Evolutionary conservation across 2,888 invertebrate genomes (phyloP).

Genomic region (Antheraea yamamai): DNA sequence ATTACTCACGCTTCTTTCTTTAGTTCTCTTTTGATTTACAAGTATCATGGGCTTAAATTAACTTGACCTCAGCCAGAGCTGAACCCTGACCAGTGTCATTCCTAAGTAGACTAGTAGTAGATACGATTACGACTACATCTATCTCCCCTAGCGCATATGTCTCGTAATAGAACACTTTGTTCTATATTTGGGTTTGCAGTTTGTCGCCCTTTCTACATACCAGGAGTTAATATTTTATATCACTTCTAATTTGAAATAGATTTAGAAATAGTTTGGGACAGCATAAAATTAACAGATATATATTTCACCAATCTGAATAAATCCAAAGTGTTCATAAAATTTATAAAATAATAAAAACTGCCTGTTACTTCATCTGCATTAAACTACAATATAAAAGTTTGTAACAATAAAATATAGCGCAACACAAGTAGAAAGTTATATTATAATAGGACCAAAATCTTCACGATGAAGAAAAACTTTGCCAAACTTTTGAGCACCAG

Average conservation of each 20-base stretch:
- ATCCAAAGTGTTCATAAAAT: too few relatives aligned
- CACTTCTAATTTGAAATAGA: neutral
- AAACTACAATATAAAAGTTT: too few relatives aligned
- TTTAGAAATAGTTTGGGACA: neutral
- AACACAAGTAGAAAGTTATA: too few relatives aligned
- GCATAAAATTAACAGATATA: neutral
- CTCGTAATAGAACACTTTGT: conserved; percentile 9
- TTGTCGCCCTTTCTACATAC: conserved; percentile 1
- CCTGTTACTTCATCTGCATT: too few relatives aligned
- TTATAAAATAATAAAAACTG: too few relatives aligned
- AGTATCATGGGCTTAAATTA: neutral
- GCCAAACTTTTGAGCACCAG: too few relatives aligned
- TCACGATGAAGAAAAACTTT: too few relatives aligned
- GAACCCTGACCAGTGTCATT: neutral
- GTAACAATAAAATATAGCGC: too few relatives aligned
- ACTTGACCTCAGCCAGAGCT: neutral
- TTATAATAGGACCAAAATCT: too few relatives aligned
- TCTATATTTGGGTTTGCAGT: conserved; percentile 14
- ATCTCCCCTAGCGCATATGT: neutral
- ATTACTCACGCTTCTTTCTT: neutral
- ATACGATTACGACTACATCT: neutral
- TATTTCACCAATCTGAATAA: neutral
- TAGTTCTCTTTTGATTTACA: neutral
- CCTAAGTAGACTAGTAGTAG: neutral
- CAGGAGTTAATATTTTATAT: neutral